Evolutionary conservation across 2,797 vertebrate species (phyloP), one percentile per base, ranked within the genome.

Genomic region (Podarcis lilfordi): DNA sequence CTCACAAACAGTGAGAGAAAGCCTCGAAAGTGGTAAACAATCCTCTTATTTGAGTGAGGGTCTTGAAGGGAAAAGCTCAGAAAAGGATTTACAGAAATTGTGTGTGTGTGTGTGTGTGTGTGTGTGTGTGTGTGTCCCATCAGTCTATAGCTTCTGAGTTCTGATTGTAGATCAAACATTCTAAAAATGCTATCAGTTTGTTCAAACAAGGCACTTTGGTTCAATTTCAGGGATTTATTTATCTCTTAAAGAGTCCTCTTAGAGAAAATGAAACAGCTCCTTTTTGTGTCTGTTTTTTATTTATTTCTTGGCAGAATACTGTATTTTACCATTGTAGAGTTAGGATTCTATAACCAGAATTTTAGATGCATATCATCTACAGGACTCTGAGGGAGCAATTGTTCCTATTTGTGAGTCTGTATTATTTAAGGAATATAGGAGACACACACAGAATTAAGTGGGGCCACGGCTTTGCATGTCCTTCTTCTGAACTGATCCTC

Each of bases 221-320:
- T 35, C 6, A 84, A 4, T 0, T 0, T 77, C 61, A 83, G 6
- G 69, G 68, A 90, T 86, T 86, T 45, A 37, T 3, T 66, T 9
- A 2, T 40, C 85, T 45, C 9, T 40, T 32, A 10, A 3, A 21
- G 29, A 10, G 68, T 29, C 55, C 11, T 50, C 32, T 82, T 84
- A 0, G 76, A 64, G 61, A 68, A 89, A 93, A 91, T 86, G 86
- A 74, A 64, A 79, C 3, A 71, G 35, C 89, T 71, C 23, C 43
- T 86, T 66, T 43, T 61, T 71, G 29, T 40, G 91, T 88, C 0
- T 13, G n/a, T 89, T 32, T 61, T 86, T 0, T 55, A 15, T 55
- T 55, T 55, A 55, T 55, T 55, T 55, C 13, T 2, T 68, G 88
- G 85, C n/a, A 50, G 86, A 17, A 79, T 15, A 17, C 5, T 79